These are phyloP conservation scores for Zaprionus lachaisei DNA, from an alignment of 1,140 invertebrate genomes.

Conservation along the genomic window DNA sequence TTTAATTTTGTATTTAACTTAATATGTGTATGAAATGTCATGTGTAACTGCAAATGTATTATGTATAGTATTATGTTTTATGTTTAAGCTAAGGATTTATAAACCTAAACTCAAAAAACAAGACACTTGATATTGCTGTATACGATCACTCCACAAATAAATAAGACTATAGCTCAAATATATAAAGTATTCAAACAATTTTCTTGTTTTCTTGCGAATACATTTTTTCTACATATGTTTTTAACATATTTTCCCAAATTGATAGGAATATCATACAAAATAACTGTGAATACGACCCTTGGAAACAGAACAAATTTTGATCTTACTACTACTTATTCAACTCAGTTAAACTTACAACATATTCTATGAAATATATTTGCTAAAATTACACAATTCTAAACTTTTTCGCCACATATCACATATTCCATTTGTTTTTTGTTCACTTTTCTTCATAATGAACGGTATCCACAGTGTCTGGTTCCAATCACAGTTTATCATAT, in stretches of 20 bases:
- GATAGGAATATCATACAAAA: no score
- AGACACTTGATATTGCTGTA: no score
- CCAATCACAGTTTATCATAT: slow-evolving; percentile 21
- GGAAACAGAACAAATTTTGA: no score
- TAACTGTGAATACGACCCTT: no score
- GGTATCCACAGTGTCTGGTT: slow-evolving; percentile 4
- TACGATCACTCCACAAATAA: no score
- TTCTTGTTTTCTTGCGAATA: no score
- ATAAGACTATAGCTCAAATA: no score
- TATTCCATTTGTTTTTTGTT: not conserved
- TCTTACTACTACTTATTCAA: no score
- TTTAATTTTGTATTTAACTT: not conserved
- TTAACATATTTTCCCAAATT: no score
- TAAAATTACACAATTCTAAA: not conserved
- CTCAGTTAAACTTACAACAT: no score
- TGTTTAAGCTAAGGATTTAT: slow-evolving; percentile 1
- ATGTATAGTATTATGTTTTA: slow-evolving; percentile 3
- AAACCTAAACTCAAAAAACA: not conserved
- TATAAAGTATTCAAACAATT: no score
- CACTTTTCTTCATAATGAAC: not conserved
- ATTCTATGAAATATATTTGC: not conserved
- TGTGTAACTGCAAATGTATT: not conserved
- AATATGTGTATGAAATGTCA: not conserved
- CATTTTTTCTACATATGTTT: no score
- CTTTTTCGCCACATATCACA: not conserved